Evolutionary conservation across 2,113 vertebrate species (phyloP).

Genomic region (Polyodon spathula): DNA sequence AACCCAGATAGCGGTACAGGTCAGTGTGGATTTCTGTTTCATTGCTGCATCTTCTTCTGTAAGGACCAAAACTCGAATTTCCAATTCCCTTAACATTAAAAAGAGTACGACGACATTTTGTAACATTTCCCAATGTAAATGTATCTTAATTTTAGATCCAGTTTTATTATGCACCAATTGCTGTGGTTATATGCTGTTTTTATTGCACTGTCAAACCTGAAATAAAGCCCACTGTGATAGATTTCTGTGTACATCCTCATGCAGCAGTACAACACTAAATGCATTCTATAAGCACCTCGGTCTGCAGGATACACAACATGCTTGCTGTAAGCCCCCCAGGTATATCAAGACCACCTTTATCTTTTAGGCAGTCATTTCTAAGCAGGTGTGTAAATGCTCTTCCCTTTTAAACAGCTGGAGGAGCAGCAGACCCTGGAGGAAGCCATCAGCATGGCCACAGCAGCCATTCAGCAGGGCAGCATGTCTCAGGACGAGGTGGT

Average conservation of each 20-base stretch:
- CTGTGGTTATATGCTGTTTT: too few species aligned
- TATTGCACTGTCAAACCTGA: background rate
- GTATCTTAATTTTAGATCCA: too few species aligned
- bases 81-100: too few species aligned
- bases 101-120: too few species aligned
- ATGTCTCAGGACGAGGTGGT: conserved; percentile 24
- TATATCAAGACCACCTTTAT: too few species aligned
- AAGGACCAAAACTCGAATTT: too few species aligned
- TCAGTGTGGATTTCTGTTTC: conserved; percentile 19
- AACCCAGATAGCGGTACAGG: conserved; percentile 61
- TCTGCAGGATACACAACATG: background rate
- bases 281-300: fast-evolving
- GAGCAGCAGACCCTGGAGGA: conserved; percentile 65
- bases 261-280: background rate
- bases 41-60: background rate
- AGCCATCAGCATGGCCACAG: conserved; percentile 52
- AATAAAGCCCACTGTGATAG: background rate
- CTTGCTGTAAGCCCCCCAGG: background rate
- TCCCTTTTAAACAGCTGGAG: conserved; percentile 42
- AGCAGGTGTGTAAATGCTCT: too few species aligned
- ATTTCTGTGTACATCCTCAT: background rate
- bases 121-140: too few species aligned
- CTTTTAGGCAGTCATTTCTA: too few species aligned
- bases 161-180: too few species aligned
- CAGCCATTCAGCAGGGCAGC: conserved; percentile 47